Conservation (phyloP, 2,888 invertebrate genomes). For the Mythimna ferrago region DNA sequence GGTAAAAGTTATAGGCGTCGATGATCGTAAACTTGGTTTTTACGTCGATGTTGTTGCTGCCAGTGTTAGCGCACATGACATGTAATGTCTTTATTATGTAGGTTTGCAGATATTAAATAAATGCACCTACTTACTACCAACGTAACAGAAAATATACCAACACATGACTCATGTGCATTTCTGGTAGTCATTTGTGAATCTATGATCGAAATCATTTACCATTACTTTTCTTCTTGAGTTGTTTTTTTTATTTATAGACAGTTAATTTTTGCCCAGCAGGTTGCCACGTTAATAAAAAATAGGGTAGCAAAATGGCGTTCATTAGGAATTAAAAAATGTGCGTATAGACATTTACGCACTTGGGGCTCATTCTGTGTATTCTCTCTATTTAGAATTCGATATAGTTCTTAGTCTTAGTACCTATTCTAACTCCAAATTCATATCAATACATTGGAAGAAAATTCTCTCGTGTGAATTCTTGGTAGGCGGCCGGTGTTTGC, state of each 20-base stretch:
- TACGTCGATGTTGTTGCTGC: slow-evolving; percentile 1
- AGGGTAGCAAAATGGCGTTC: background rate
- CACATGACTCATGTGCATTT: background rate
- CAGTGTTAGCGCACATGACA: background rate
- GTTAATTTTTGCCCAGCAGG: background rate
- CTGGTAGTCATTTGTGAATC: background rate
- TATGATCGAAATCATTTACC: background rate
- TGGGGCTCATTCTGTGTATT: background rate
- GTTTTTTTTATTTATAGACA: background rate
- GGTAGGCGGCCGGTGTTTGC: slow-evolving; percentile 40
- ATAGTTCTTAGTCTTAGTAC: background rate
- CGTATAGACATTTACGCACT: background rate
- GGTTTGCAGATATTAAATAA: background rate
- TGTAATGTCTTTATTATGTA: background rate
- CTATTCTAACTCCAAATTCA: background rate
- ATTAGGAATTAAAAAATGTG: background rate
- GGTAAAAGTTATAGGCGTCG: slow-evolving; percentile 11
- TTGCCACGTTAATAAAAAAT: background rate
- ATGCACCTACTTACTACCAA: background rate
- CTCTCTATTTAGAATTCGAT: background rate
- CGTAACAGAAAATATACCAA: background rate
- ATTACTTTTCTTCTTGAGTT: background rate
- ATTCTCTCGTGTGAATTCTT: background rate
- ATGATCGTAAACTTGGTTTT: slow-evolving; percentile 24
- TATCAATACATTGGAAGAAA: slow-evolving; percentile 31